Base-by-base conservation (phyloP, 2,113 vertebrate species). In the Calyptommatus sinebrachiatus region DNA sequence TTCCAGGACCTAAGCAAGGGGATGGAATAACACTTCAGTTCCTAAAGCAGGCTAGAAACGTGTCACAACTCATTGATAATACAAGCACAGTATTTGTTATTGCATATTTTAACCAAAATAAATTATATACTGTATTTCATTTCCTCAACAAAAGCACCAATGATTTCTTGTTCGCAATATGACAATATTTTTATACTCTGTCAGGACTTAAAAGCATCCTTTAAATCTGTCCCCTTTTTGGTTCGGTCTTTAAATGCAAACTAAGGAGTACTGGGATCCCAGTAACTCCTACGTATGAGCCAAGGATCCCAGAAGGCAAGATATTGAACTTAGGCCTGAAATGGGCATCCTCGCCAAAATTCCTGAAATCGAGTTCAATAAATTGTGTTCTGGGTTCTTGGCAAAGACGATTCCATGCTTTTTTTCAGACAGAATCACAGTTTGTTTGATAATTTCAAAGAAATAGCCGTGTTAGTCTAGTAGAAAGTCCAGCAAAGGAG, bases 1-100 rank as follows among this genome's bases (percentile, higher is more conserved):
- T 74, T 90, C 91, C 84, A 94, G 85, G 31, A 97, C 90, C 98
- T 99, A 85, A n/a, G 71, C 45, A 80, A 66, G 10, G 28, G 12
- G 26, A 65, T 78, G 71, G 35, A 22, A 8, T 26, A 61, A 66
- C 29, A 65, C 18, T 65, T 20, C 26, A 69, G 20, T 8, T 18
- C 22, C 29, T 75, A 68, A 68, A 69, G 20, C 45, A 22, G 18
- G 21, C 26, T 20, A n/a, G 26, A 60, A 53, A 53, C 9, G 53
- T 67, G 7, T 11, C 2, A 26, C 14, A 60, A 8, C n/a, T 20
- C 35, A 66, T 1, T 41, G 8, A 73, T 73, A 46, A 67, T 20
- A 48, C 31, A 41, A 79, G 20, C 14, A 41, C 29, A 10, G 7
- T 16, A 28, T 41, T 31, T 21, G 31, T 7, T 8, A 45, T 61